Conservation (phyloP, 2,797 vertebrate genomes). For the Cygnus olor region DNA sequence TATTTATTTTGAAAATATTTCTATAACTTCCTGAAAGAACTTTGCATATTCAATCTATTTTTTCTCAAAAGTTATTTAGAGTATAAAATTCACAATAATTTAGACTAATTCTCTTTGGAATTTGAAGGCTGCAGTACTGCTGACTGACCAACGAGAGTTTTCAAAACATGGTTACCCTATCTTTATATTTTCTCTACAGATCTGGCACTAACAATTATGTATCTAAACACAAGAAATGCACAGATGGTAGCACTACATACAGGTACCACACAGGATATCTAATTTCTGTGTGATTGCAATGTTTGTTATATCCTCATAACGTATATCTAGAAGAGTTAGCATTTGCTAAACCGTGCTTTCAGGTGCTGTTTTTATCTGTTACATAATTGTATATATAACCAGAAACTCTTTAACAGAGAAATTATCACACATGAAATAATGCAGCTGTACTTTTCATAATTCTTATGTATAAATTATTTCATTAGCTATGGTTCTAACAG, state of each 20-base stretch:
- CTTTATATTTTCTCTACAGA: not conserved
- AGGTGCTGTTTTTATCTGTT: not conserved
- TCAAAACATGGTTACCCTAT: not conserved
- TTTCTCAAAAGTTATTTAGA: not conserved
- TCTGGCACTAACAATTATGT: not conserved
- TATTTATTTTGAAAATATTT: not conserved
- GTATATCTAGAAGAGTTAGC: not conserved
- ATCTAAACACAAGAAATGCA: not conserved
- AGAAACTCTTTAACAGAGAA: slow-evolving; percentile 1
- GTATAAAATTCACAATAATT: not conserved
- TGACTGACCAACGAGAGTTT: not conserved
- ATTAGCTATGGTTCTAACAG: not conserved
- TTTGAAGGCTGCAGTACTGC: not conserved
- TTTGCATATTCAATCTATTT: not conserved
- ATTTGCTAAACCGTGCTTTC: not conserved
- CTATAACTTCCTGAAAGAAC: not conserved
- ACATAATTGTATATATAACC: not conserved
- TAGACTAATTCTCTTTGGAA: not conserved
- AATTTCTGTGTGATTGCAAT: not conserved
- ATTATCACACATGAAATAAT: not conserved
- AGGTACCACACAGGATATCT: not conserved
- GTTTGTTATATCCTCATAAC: not conserved
- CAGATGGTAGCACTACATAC: not conserved
- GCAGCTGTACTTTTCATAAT: not conserved
- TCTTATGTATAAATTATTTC: not conserved